Percentiles rank a stretch among this genome's conserved stretches.
Conservation (phyloP, 2,888 invertebrate genomes). For the Horisme vitalbata region DNA sequence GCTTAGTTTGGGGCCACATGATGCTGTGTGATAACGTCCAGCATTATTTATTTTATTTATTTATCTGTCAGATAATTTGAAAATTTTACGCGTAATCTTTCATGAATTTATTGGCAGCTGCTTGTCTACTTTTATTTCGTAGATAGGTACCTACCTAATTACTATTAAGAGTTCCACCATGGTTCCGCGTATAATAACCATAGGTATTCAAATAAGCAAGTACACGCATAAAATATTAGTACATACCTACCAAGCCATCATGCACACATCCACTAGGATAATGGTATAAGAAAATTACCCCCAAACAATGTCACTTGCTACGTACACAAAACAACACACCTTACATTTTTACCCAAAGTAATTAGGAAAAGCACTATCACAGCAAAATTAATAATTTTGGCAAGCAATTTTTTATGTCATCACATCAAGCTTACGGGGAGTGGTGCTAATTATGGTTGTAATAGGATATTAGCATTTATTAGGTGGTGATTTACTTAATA, state of each 20-base stretch:
- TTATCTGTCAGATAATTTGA: too few species aligned
- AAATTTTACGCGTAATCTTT: too few species aligned
- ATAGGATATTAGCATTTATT: constrained; percentile 21
- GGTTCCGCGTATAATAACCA: too few species aligned
- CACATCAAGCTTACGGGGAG: constrained; percentile 32
- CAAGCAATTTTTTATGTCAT: constrained; percentile 30
- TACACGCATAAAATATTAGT: neutral
- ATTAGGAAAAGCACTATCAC: constrained; percentile 18
- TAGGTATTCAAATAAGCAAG: too few species aligned
- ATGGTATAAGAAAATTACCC: neutral
- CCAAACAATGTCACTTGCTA: neutral
- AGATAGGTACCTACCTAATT: too few species aligned
- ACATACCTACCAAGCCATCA: neutral
- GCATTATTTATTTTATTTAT: too few species aligned
- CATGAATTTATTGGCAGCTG: too few species aligned
- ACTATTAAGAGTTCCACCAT: too few species aligned
- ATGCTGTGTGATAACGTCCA: too few species aligned
- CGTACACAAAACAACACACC: constrained; percentile 9
- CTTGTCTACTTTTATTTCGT: too few species aligned
- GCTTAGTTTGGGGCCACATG: too few species aligned
- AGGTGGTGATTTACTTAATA: constrained; percentile 23
- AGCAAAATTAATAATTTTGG: constrained; percentile 38
- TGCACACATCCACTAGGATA: too few species aligned
- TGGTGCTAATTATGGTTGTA: constrained; percentile 22
- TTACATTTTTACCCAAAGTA: constrained; percentile 23